Evolutionary conservation across 1,140 invertebrate species (phyloP), one percentile per base, ranked within the genome.

Genomic region (Patella vulgata): DNA sequence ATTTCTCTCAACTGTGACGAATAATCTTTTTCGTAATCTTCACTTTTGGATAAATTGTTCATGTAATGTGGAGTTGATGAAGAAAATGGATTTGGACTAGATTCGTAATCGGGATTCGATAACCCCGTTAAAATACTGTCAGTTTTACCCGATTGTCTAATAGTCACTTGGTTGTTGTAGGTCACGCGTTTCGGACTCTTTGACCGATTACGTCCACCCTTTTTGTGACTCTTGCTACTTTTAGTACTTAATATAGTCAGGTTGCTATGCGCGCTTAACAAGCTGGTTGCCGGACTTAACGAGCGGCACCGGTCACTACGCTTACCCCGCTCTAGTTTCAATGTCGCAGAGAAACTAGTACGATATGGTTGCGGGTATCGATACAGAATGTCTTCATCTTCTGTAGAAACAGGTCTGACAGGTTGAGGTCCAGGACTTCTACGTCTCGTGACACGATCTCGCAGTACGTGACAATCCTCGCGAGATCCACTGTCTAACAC

Each of bases 321-420:
- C 12, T 67, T 62, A 6, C 50, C 56, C 48, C 68, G 61, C 36
- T 61, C 65, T 17, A 71, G 71, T 0, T 65, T 70, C 14, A 68
- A 59, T 25, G 69, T 68, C 12, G 75, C 75, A 51, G 71, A 74
- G 51, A 75, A 74, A 47, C 75, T 78, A 21, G 73, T 78, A 11
- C 75, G 59, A 48, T 78, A 78, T 2, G 75, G 73, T 60, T 78
- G 75, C 6, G 71, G 50, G 33, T 75, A 70, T 12, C 73, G 54
- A 31, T 70, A 63, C n/a, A 68, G 51, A 11, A 78, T 56, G n/a
- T 72, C 69, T 5, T 68, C 65, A 19, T 68, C 63, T 6, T 28
- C 43, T 40, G 23, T 40, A 23, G 14, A 31, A 12, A 12, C 36
- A 54, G 17, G 33, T 9, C 31, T 25, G 40, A 27, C 40, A 47